Percentiles rank a stretch among this genome's conserved stretches.
These are phyloP conservation scores for Pangasius djambal DNA, from an alignment of 2,797 vertebrate genomes.

Conservation along the genomic window DNA sequence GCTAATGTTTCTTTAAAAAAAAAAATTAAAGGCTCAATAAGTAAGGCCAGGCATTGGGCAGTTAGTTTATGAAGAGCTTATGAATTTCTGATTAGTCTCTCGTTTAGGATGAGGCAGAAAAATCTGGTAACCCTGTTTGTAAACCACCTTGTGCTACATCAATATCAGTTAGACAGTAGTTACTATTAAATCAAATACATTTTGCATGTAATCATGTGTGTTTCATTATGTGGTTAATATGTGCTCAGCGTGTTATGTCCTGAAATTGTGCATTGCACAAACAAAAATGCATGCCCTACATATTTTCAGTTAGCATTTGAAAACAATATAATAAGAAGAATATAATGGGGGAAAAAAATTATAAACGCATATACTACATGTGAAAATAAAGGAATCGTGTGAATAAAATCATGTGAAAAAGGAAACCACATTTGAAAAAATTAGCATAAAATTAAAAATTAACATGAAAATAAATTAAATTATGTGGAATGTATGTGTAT, in stretches of 20 bases:
- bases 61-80: not conserved
- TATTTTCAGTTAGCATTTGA: not conserved
- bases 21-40: not conserved
- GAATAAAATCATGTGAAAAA: not conserved
- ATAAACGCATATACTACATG: not conserved
- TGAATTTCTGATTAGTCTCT: not conserved
- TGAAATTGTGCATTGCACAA: not conserved
- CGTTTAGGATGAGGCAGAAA: not conserved
- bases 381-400: not conserved
- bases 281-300: not conserved
- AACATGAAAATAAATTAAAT: not conserved
- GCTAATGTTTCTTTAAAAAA: not conserved
- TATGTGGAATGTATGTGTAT: not conserved
- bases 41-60: not conserved
- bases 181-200: not conserved
- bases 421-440: not conserved
- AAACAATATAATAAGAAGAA: not conserved
- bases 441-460: not conserved
- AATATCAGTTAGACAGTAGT: not conserved
- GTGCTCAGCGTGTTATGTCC: not conserved
- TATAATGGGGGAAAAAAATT: too few species aligned
- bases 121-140: not conserved
- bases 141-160: not conserved
- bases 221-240: not conserved
- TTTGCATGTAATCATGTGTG: not conserved